Evolutionary conservation across 2,888 invertebrate genomes (phyloP), one percentile per base, ranked within the genome.

Genomic region (Carpatolechia fugitivella): DNA sequence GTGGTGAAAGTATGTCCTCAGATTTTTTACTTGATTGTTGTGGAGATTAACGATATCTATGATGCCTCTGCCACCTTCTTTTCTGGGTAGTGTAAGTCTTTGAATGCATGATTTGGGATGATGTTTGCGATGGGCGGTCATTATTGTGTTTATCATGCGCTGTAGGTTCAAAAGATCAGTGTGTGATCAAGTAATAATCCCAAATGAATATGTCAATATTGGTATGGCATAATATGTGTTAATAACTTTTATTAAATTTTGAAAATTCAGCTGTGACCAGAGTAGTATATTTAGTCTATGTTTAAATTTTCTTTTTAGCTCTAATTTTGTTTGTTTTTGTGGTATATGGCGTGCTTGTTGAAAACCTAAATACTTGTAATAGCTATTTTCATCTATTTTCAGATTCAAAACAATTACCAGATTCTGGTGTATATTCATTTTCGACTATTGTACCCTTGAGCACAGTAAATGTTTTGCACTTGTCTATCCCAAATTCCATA

Each of bases 161-260:
- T 56, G 52, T 1, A 56, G 31, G 8, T 29, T 13, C 14, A 49
- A 10, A 6, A 56, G 13, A 13, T 16, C 35, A n/a, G 8, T 44
- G 33, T 16, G 35, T 11, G 13, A 30, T n/a, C n/a, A n/a, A n/a
- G n/a, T n/a, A n/a, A n/a, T n/a, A n/a, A n/a, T n/a, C n/a, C n/a
- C n/a, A n/a, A 59, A 56, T 0, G 55, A 56, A 20, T 59, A 59
- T 8, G 59, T 59, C 5, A 59, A 18, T n/a, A 59, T 49, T 0
- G 59, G 55, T 6, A 59, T 46, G 2, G 56, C 56, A 16, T 40
- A 59, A n/a, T n/a, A n/a, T 2, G 48, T 53, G 24, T 59, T 56
- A n/a, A 55, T 47, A 1, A 55, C 40, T 44, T 55, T 55, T 4
- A 50, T 55, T 16, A 29, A 31, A 24, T 50, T 41, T 41, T 24